These are phyloP conservation scores for Parnassius mnemosyne DNA, from an alignment of 2,888 invertebrate species.

Conservation along the genomic window DNA sequence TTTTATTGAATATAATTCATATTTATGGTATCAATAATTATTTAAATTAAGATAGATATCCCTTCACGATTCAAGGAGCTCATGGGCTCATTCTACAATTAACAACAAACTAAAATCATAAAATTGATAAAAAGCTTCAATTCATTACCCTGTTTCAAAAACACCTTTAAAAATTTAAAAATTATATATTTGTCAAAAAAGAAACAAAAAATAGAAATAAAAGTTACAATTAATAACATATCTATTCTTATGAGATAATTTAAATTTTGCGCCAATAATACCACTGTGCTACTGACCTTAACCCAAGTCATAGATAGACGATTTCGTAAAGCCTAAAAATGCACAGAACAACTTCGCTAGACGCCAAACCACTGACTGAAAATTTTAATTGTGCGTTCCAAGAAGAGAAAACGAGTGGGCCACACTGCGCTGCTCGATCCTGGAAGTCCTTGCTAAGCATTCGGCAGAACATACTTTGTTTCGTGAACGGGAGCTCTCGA, in stretches of 20 bases:
- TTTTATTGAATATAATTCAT: no score
- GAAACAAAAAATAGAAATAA: not conserved
- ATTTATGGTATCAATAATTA: no score
- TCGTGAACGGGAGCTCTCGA: constrained; percentile 44
- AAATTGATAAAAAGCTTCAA: no score
- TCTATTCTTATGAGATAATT: not conserved
- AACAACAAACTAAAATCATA: no score
- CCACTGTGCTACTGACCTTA: constrained; percentile 14
- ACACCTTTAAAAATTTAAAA: no score
- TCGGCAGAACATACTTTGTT: constrained; percentile 60
- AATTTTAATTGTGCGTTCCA: constrained; percentile 41
- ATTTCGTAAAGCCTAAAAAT: constrained; percentile 27
- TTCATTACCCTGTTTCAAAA: no score
- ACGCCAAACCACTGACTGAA: constrained; percentile 45
- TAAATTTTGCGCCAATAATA: constrained; percentile 12
- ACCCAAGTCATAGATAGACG: constrained; percentile 11
- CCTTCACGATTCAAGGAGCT: no score
- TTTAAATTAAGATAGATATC: no score
- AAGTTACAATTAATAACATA: not conserved
- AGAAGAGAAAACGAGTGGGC: constrained; percentile 48
- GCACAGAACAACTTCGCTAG: constrained; percentile 36
- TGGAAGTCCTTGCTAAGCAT: constrained; percentile 69
- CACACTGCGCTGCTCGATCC: constrained; percentile 46
- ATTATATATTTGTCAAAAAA: no score
- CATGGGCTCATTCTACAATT: no score